Conservation (phyloP, 2,113 vertebrate species). For the Calyptommatus sinebrachiatus region DNA sequence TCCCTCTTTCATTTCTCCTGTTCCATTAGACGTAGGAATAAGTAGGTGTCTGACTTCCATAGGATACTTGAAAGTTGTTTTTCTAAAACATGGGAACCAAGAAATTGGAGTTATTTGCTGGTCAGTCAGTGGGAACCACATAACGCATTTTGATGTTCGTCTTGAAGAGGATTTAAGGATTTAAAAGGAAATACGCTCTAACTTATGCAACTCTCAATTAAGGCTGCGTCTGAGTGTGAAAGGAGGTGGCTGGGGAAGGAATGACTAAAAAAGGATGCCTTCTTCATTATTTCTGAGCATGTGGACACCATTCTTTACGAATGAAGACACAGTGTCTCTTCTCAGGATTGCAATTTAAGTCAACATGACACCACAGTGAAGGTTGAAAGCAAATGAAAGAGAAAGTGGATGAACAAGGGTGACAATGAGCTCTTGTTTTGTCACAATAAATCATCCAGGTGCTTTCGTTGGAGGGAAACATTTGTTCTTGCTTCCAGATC, state of each 20-base stretch:
- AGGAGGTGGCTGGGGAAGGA: background rate
- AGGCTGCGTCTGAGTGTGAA: background rate
- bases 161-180: background rate
- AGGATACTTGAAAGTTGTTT: background rate
- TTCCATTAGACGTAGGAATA: too few relatives aligned
- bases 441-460: conserved; percentile 1
- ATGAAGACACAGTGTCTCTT: background rate
- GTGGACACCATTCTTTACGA: background rate
- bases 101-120: background rate
- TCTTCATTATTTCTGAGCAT: background rate
- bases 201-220: background rate
- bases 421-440: conserved; percentile 6
- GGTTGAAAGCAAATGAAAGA: conserved; percentile 14
- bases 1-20: background rate
- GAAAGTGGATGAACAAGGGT: conserved; percentile 4
- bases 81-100: too few relatives aligned
- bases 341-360: background rate
- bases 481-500: background rate
- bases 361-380: conserved; percentile 19
- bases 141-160: background rate
- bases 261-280: background rate
- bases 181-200: background rate
- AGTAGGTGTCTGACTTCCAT: background rate
- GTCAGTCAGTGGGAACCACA: background rate
- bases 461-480: background rate